Base-by-base conservation (phyloP, 2,888 invertebrate genomes). In the Dasysyrphus tricinctus region DNA sequence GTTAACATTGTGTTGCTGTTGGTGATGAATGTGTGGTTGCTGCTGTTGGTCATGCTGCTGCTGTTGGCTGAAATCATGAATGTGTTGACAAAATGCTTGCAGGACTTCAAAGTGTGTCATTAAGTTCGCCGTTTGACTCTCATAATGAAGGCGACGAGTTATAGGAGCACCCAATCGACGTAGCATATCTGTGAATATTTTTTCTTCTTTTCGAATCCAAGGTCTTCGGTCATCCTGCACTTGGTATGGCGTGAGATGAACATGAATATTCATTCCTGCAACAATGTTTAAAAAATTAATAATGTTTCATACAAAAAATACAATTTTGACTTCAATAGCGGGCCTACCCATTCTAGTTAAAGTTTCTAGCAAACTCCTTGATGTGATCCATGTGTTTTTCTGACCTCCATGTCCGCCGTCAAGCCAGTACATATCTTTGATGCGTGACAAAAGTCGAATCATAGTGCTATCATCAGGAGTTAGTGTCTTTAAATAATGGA, bases 211-310 rank as follows among this genome's bases (percentile, higher is more conserved):
- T 14, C 96, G 95, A 90, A 98, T 97, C 97, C 97, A 97, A 9
- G 96, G 96, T 75, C 97, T 94, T 37, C 95, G 94, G 83, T 95
- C 94, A 91, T 97, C 97, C 88, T 94, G 94, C 74, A 97, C 95
- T 93, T 98, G 98, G 93, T 98, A 98, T n/a, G 97, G 97, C 54
- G 97, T 97, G 77, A 98, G 96, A 92, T 98, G 97, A 49, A 97
- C 94, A 90, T 94, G 95, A 73, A 97, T 93, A 88, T 94, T 94
- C 89, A 97, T 95, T 69, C 94, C 96, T 96, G 88, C 59, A 81
- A 11, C 3, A 0, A 24, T n/a, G 9, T 56, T 11, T 2, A 42
- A 0, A 44, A 47, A 44, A 47, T 6, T 44, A 29, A 16, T 12
- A 11, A 5, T 14, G 1, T 0, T 3, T 7, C 24, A 54, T 29